Percentiles rank a stretch among this genome's conserved stretches.
These are phyloP conservation scores for Trogon melanurus DNA, from an alignment of 2,113 vertebrate species.

Conservation along the genomic window DNA sequence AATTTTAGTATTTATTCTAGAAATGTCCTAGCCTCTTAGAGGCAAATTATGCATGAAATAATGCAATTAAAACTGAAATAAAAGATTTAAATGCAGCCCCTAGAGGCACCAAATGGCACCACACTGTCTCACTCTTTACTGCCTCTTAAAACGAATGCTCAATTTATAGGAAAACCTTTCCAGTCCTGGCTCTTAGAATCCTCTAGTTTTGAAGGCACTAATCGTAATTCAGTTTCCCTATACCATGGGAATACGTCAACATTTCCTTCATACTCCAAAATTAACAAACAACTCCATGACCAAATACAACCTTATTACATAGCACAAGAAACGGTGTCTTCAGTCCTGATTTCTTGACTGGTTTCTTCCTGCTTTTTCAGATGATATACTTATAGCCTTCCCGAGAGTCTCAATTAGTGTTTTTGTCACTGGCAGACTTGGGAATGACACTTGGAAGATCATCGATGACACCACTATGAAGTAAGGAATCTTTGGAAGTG, in stretches of 20 bases:
- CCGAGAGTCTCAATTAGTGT: background rate
- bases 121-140: conserved; percentile 43
- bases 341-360: background rate
- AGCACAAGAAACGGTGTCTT: background rate
- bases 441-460: background rate
- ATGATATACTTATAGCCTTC: background rate
- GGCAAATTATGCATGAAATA: conserved; percentile 67
- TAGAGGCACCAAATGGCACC: conserved; percentile 49
- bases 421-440: background rate
- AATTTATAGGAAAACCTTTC: conserved; percentile 53
- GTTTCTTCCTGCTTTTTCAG: background rate
- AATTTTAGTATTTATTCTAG: conserved; percentile 55
- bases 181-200: background rate
- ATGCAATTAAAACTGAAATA: conserved; percentile 64
- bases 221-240: conserved; percentile 5
- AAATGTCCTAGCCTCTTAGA: conserved; percentile 50
- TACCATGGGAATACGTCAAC: background rate
- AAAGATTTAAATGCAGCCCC: conserved; percentile 63
- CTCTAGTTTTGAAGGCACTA: background rate
- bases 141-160: conserved; percentile 45
- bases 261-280: background rate
- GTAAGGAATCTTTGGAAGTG: background rate
- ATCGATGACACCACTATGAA: background rate
- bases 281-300: background rate
- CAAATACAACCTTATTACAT: background rate